Percentiles rank a stretch among this genome's conserved stretches.
phyloP scores from a whole-genome alignment of 2,797 vertebrate species.

The Oophaga sylvatica region DNA sequence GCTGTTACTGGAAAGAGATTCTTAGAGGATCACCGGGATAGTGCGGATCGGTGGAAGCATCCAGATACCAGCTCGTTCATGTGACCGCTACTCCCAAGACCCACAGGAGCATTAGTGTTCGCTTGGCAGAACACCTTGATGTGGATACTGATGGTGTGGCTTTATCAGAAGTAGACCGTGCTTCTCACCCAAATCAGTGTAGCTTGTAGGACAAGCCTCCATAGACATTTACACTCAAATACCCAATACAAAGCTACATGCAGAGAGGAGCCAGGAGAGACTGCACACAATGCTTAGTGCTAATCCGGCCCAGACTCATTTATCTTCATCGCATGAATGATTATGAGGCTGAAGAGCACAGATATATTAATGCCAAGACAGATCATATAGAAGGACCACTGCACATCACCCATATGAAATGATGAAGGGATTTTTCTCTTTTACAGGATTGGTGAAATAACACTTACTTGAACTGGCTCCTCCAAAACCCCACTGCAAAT shows the following conservation, averaged over 20 bases:
- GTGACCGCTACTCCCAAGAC: slow-evolving; percentile 21
- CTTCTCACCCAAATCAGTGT: too few species aligned
- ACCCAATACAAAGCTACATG: too few species aligned
- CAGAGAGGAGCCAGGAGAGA: too few species aligned
- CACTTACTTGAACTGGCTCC: slow-evolving; percentile 92
- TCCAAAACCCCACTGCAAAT: slow-evolving; percentile 98
- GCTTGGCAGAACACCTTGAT: slow-evolving; percentile 1
- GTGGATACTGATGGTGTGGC: background rate
- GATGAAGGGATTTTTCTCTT: background rate
- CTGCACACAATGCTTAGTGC: too few species aligned
- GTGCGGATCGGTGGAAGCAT: background rate
- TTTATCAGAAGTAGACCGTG: too few species aligned
- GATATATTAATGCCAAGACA: background rate
- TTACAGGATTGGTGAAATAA: background rate
- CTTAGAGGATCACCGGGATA: background rate
- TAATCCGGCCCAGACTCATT: background rate
- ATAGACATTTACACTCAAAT: too few species aligned
- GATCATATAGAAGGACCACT: background rate
- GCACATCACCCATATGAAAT: background rate
- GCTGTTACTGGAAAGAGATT: background rate
- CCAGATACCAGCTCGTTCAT: background rate
- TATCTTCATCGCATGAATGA: background rate
- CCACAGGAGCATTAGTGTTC: slow-evolving; percentile 23
- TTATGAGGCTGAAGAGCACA: background rate
- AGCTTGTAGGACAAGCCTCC: too few species aligned